These are phyloP conservation scores for Nephrotoma appendiculata DNA, from an alignment of 2,888 invertebrate genomes.

Conservation along the genomic window DNA sequence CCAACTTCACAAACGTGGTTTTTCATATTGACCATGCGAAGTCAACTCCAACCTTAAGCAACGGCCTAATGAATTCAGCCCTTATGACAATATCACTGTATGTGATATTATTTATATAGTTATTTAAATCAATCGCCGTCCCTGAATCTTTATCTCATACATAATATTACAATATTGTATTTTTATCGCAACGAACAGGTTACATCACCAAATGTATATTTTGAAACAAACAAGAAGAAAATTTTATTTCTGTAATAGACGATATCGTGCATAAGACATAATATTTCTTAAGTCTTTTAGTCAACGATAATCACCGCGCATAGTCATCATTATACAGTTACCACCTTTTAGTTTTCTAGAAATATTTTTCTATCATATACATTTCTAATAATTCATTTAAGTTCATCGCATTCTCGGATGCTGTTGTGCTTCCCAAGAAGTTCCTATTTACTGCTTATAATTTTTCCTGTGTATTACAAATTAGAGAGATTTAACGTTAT, in stretches of 20 bases:
- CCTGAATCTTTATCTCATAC: not conserved
- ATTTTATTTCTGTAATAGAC: not conserved
- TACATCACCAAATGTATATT: not conserved
- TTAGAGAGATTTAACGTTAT: too few relatives aligned
- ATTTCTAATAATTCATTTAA: not conserved
- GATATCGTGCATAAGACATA: not conserved
- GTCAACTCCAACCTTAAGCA: too few relatives aligned
- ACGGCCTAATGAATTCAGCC: too few relatives aligned
- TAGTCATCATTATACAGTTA: not conserved
- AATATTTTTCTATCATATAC: not conserved
- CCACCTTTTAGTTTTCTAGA: not conserved
- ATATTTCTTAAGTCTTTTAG: not conserved
- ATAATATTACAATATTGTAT: not conserved
- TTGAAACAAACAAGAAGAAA: not conserved
- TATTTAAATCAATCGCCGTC: not conserved
- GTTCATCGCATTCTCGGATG: not conserved
- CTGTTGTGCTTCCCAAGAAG: not conserved
- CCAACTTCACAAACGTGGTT: too few relatives aligned
- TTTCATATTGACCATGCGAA: too few relatives aligned
- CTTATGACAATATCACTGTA: too few relatives aligned
- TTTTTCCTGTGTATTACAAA: too few relatives aligned
- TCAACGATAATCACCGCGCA: not conserved
- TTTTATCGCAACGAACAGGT: not conserved
- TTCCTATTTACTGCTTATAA: not conserved
- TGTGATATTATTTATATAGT: too few relatives aligned